Evolutionary conservation across 1,140 invertebrate genomes (phyloP).

Genomic region (Neocloeon triangulifer): DNA sequence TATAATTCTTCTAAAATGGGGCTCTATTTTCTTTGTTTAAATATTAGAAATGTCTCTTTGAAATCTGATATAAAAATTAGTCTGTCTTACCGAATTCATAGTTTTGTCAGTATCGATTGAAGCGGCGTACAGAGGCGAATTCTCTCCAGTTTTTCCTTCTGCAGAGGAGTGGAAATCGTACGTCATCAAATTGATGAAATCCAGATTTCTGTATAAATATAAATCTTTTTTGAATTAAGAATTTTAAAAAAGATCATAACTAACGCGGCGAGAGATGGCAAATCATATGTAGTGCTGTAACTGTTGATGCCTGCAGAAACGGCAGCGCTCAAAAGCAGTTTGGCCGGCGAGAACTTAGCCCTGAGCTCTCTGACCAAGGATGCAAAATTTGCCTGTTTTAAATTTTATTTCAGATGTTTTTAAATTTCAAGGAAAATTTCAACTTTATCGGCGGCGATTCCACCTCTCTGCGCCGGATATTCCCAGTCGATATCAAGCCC

Average conservation of each 20-base stretch:
- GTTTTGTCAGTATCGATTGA: constrained; percentile 16
- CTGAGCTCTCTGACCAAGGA: constrained; percentile 48
- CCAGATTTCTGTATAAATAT: constrained; percentile 43
- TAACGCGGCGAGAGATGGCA: constrained; percentile 30
- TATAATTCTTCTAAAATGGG: no score
- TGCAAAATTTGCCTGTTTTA: constrained; percentile 44
- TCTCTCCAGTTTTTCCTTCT: constrained; percentile 73
- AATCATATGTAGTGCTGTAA: constrained; percentile 40
- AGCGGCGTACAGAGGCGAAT: constrained; percentile 52
- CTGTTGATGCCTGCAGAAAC: constrained; percentile 53
- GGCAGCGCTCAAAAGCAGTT: constrained; percentile 52
- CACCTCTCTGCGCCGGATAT: constrained; percentile 26
- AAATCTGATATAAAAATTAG: no score
- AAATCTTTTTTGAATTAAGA: no score
- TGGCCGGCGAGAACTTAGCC: constrained; percentile 38
- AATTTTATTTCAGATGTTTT: no score
- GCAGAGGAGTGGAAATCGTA: constrained; percentile 80
- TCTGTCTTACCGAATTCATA: constrained; percentile 22
- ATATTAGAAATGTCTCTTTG: no score
- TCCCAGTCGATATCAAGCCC: constrained; percentile 69
- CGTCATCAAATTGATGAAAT: constrained; percentile 77
- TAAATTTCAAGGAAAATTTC: no score
- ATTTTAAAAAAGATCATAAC: background rate
- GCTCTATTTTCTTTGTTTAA: no score
- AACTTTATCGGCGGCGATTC: constrained; percentile 21